Evolutionary conservation across 2,113 vertebrate species (phyloP), one percentile per base, ranked within the genome.

Genomic region (Xyliphius kryptos): DNA sequence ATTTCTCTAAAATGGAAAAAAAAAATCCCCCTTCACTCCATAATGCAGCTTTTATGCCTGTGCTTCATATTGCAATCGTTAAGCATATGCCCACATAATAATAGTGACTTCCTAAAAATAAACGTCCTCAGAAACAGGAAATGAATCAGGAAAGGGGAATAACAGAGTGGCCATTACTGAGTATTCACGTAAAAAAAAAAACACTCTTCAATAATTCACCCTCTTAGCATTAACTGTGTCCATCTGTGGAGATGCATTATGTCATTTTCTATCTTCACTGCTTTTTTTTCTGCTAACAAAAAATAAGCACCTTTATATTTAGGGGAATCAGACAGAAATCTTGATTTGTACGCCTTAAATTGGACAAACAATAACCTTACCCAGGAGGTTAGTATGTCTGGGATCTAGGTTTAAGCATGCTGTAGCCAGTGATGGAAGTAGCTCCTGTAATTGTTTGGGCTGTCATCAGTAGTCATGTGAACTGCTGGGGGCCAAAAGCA

Each of bases 111-210:
- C 67, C 67, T 72, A 70, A 72, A 67, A 72, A 76, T 67, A 67
- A 66, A 70, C 22, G 53, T 66, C 54, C 53, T 69, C 47, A 61
- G 68, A 68, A 54, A 61, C 54, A 62, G 67, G 67, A 66, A 68
- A 74, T 70, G 58, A 74, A 72, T 74, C 67, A 66, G 61, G 51
- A 65, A 49, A 63, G 53, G 61, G 65, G 26, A 72, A 72, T 56
- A 57, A 71, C 58, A 58, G 67, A 47, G 47, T 47, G 51, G 54
- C 64, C 64, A 66, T 70, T 69, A 59, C 53, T 60, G 54, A 58
- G 57, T 52, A 73, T 76, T 69, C 59, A 69, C 48, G 37, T 61
- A 54, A 56, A 65, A 71, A 71, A 37, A 36, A 40, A 43, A 46
- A 44, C 20, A 60, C 57, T 51, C 68, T 66, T 76, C 62, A 76